These are phyloP conservation scores for Caenorhabditis zanzibari DNA, from an alignment of 2,888 invertebrate genomes.

Conservation along the genomic window DNA sequence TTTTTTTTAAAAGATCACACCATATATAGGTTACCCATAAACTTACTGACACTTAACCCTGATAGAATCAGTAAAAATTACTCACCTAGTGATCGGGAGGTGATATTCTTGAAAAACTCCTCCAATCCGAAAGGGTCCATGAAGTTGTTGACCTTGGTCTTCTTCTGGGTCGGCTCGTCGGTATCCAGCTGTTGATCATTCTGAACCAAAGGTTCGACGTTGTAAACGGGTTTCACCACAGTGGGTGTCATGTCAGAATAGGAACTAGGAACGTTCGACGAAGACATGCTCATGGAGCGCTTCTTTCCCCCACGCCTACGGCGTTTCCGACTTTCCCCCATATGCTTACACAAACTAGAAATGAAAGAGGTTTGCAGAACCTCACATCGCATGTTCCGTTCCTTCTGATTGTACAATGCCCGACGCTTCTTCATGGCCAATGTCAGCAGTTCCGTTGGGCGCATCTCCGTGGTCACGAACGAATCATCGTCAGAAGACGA, in stretches of 20 bases:
- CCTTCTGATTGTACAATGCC: conserved; percentile 67
- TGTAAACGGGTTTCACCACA: conserved; percentile 36
- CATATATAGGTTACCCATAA: not conserved
- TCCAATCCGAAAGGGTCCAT: conserved; percentile 76
- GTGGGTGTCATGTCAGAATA: conserved; percentile 44
- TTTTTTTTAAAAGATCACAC: conserved; percentile 34
- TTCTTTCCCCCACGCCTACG: conserved; percentile 71
- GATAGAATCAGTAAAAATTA: not conserved
- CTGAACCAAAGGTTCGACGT: conserved; percentile 67
- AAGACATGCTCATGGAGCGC: conserved; percentile 46
- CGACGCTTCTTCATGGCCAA: conserved; percentile 78
- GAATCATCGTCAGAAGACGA: conserved; percentile 68
- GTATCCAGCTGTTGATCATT: conserved; percentile 38
- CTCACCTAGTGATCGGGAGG: conserved; percentile 60
- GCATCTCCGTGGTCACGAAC: conserved; percentile 40
- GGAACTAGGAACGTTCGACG: conserved; percentile 43
- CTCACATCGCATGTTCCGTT: conserved; percentile 73
- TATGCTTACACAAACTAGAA: conserved; percentile 78
- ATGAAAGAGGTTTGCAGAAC: conserved; percentile 77
- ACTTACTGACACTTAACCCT: not conserved
- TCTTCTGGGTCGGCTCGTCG: conserved; percentile 60
- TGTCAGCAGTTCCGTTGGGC: conserved; percentile 72
- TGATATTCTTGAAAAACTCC: conserved; percentile 69
- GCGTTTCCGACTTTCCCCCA: conserved; percentile 76
- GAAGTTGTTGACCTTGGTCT: conserved; percentile 49